phyloP scores from a whole-genome alignment of 2,113 vertebrate species.

The Catharus bicknelli region DNA sequence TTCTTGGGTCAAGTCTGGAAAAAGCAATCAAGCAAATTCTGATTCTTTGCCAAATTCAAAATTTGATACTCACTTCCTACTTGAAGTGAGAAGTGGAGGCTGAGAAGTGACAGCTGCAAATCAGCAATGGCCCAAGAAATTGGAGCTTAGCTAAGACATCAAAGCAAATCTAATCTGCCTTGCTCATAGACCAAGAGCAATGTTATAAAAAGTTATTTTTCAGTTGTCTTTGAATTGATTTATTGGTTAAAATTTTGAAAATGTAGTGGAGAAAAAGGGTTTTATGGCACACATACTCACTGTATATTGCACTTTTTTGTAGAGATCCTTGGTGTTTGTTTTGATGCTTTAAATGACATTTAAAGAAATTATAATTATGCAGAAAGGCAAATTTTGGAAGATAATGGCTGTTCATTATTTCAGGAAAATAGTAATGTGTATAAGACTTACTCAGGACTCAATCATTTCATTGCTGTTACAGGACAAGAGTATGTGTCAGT shows the following conservation, averaged over 20 bases:
- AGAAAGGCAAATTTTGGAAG: not conserved
- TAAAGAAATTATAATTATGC: not conserved
- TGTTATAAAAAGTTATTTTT: not conserved
- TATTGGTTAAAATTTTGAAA: not conserved
- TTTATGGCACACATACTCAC: accelerated
- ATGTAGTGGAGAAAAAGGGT: not conserved
- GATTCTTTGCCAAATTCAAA: not conserved
- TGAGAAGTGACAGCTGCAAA: not conserved
- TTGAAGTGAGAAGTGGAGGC: not conserved
- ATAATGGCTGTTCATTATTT: not conserved
- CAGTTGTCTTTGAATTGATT: not conserved
- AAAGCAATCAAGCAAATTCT: not conserved
- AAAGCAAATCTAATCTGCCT: not conserved
- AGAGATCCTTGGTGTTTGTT: not conserved
- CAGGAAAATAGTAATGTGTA: not conserved
- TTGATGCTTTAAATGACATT: not conserved
- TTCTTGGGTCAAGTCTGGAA: not conserved
- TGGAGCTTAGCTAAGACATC: not conserved
- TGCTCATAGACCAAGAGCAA: not conserved
- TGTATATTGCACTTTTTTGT: not conserved
- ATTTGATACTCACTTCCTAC: not conserved
- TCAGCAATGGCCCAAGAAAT: not conserved
- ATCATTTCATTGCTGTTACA: not conserved
- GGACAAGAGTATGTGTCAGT: not conserved
- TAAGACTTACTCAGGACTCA: not conserved